These are phyloP conservation scores for Caradrina clavipalpis DNA, from an alignment of 2,888 invertebrate genomes.

Conservation along the genomic window DNA sequence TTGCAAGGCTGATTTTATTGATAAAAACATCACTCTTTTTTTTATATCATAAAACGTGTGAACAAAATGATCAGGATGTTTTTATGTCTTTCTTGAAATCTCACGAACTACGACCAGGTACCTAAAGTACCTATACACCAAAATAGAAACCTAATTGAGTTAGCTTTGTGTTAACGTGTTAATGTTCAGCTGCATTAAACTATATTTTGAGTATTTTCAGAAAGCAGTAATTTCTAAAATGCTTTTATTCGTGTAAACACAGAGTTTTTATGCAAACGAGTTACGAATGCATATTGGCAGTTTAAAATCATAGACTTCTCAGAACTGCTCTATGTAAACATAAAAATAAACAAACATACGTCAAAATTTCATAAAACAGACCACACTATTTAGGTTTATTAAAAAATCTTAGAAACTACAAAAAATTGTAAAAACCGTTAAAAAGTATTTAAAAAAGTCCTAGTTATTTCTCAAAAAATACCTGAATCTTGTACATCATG, in stretches of 20 bases:
- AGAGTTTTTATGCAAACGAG: conserved; percentile 19
- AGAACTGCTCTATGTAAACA: conserved; percentile 4
- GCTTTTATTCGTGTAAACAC: background rate
- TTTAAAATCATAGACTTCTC: conserved; percentile 24
- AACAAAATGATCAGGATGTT: too few species aligned
- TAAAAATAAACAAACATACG: conserved; percentile 33
- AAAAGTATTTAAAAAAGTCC: conserved; percentile 41
- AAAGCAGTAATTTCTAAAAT: background rate
- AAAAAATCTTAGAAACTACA: conserved; percentile 31
- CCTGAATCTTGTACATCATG: conserved; percentile 28
- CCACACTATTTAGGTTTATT: conserved; percentile 19
- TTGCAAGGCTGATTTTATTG: too few species aligned
- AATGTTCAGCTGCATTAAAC: background rate
- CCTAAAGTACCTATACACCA: too few species aligned
- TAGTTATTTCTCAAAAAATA: background rate
- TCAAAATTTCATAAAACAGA: conserved; percentile 22
- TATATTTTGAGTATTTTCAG: background rate
- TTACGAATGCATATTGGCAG: conserved; percentile 23
- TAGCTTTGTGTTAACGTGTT: too few species aligned
- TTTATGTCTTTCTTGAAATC: too few species aligned
- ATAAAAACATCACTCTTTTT: too few species aligned
- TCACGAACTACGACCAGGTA: too few species aligned
- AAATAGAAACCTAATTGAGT: too few species aligned
- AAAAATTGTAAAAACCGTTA: conserved; percentile 43
- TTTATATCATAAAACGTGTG: too few species aligned